Evolutionary conservation across 53 echinoderm and acorn worm genomes (phyloP).

Genomic region (Paracentrotus lividus): DNA sequence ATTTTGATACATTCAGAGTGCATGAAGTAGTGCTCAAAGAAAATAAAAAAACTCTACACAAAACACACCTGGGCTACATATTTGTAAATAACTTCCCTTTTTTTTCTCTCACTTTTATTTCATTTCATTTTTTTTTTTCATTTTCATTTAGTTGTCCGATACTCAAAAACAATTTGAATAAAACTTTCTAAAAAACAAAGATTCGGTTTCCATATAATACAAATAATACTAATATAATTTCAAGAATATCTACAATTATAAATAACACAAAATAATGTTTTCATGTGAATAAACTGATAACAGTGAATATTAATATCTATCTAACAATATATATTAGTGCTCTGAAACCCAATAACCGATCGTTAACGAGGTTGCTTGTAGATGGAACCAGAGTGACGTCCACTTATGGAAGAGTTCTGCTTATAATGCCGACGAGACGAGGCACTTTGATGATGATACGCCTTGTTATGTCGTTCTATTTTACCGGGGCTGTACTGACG

Average conservation of each 20-base stretch:
- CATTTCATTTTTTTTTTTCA: background rate
- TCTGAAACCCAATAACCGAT: conserved; percentile 15
- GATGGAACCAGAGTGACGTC: conserved; percentile 83
- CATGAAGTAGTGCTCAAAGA: background rate
- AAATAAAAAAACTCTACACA: conserved; percentile 14
- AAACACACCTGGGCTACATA: background rate
- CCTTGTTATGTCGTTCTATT: conserved; percentile 91
- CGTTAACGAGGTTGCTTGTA: conserved; percentile 91
- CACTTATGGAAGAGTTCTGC: conserved; percentile 72
- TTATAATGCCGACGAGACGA: conserved; percentile 88
- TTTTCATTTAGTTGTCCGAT: background rate
- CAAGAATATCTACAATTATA: conserved; percentile 67
- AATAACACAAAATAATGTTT: conserved; percentile 57
- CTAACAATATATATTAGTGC: conserved; percentile 35
- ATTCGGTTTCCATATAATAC: conserved; percentile 52
- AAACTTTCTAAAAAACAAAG: conserved; percentile 17
- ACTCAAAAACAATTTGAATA: conserved; percentile 25
- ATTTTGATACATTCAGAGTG: background rate
- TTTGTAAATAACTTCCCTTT: background rate
- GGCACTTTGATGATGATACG: conserved; percentile 86
- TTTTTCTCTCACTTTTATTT: background rate
- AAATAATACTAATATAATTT: conserved; percentile 62
- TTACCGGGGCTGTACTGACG: conserved; percentile 83
- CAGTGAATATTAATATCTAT: conserved; percentile 58
- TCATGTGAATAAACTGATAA: conserved; percentile 40